These are phyloP conservation scores for Lypha dubia DNA, from an alignment of 2,888 invertebrate species.

Conservation along the genomic window DNA sequence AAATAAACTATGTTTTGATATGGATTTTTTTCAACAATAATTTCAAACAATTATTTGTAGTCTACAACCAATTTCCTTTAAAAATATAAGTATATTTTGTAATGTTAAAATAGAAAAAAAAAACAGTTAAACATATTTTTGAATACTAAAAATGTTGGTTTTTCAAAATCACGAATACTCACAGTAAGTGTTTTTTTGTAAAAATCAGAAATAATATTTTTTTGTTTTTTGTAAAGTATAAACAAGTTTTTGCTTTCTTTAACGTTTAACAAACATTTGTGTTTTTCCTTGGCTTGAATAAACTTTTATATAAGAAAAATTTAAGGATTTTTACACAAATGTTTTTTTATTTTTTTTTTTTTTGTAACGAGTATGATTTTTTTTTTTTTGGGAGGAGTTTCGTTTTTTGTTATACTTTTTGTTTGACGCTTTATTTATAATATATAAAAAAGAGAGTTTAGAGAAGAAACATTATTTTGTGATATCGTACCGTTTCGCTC, in stretches of 20 bases:
- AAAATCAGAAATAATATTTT: constrained; percentile 49
- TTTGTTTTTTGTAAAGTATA: constrained; percentile 35
- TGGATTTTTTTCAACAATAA: constrained; percentile 25
- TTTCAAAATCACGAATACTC: constrained; percentile 68
- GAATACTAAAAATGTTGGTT: constrained; percentile 33
- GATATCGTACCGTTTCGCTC: constrained; percentile 96
- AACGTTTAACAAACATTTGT: constrained; percentile 42
- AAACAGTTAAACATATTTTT: constrained; percentile 35
- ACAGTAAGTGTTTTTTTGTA: constrained; percentile 64
- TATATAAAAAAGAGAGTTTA: constrained; percentile 84
- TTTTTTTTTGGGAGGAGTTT: constrained; percentile 54
- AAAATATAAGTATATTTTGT: constrained; percentile 14
- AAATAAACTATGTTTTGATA: constrained; percentile 14
- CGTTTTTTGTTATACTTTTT: constrained; percentile 75
- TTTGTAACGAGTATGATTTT: constrained; percentile 5
- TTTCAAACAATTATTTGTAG: constrained; percentile 58
- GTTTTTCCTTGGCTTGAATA: not conserved
- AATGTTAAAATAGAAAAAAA: constrained; percentile 42
- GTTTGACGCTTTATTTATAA: constrained; percentile 81
- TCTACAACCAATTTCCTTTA: constrained; percentile 60
- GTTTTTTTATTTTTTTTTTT: constrained; percentile 32
- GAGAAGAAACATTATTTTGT: constrained; percentile 84
- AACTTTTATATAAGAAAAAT: not conserved
- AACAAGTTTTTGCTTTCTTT: constrained; percentile 1
- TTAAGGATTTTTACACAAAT: constrained; percentile 39